Evolutionary conservation across 2,888 invertebrate species (phyloP).

Genomic region (Ophion slaviceki): DNA sequence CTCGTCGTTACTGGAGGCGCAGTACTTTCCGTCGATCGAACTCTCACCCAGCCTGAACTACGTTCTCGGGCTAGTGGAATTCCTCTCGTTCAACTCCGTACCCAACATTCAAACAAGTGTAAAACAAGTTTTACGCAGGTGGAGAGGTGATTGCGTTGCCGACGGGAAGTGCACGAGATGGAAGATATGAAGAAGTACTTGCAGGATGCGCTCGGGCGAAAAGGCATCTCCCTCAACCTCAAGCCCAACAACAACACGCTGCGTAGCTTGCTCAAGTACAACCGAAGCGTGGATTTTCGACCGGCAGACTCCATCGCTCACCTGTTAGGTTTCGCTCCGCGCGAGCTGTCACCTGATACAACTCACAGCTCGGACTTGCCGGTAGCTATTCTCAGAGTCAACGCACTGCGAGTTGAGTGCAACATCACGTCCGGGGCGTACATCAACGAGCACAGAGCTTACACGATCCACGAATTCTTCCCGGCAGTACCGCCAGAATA

Average conservation of each 20-base stretch:
- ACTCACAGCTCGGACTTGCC: constrained; percentile 63
- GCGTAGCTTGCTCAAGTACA: constrained; percentile 51
- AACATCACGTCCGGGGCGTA: constrained; percentile 42
- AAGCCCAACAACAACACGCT: too few species aligned
- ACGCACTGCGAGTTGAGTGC: constrained; percentile 68
- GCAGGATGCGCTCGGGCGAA: too few species aligned
- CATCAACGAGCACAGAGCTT: too few species aligned
- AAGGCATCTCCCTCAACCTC: too few species aligned
- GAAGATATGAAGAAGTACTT: too few species aligned
- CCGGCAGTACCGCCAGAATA: too few species aligned
- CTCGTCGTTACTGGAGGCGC: constrained; percentile 66
- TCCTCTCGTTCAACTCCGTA: constrained; percentile 73
- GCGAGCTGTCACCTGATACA: constrained; percentile 26
- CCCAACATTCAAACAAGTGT: constrained; percentile 75
- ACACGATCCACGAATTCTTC: too few species aligned
- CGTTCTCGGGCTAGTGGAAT: constrained; percentile 70
- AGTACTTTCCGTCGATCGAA: constrained; percentile 73
- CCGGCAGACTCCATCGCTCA: constrained; percentile 42
- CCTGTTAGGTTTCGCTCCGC: constrained; percentile 38
- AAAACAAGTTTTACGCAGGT: constrained; percentile 66
- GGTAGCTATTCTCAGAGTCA: constrained; percentile 66
- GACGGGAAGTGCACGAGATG: too few species aligned
- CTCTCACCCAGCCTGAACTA: constrained; percentile 42
- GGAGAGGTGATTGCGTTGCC: background rate
- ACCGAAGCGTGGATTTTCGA: constrained; percentile 33